Evolutionary conservation across 2,888 invertebrate species (phyloP).

Genomic region (Drosophila macrospina): DNA sequence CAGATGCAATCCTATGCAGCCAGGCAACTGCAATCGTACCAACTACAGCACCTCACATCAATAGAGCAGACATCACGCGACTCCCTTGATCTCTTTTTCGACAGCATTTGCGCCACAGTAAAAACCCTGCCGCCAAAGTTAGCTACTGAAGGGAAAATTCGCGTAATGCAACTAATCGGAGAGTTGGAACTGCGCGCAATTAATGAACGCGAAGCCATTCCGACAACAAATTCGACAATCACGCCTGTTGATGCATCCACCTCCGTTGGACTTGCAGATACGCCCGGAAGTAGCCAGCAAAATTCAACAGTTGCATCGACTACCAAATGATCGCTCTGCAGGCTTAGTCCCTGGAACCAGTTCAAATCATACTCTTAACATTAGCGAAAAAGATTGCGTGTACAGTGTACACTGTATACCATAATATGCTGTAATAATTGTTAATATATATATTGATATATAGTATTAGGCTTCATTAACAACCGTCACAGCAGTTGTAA

Average conservation of each 20-base stretch:
- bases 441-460: conserved; percentile 10
- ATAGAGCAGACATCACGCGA: conserved; percentile 52
- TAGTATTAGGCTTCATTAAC: conserved; percentile 42
- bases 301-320: conserved; percentile 75
- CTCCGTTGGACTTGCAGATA: conserved; percentile 30
- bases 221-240: neutral
- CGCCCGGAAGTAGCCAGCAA: conserved; percentile 66
- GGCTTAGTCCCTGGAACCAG: conserved; percentile 28
- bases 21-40: conserved; percentile 58
- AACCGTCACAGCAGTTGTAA: conserved; percentile 25
- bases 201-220: conserved; percentile 57
- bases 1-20: conserved; percentile 38
- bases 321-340: conserved; percentile 56
- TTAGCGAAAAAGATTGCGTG: conserved; percentile 13
- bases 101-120: conserved; percentile 75
- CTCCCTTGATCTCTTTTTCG: conserved; percentile 73
- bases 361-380: conserved; percentile 43
- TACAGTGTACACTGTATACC: conserved; percentile 6
- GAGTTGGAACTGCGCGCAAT: conserved; percentile 70
- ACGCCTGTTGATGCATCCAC: conserved; percentile 9
- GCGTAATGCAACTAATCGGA: conserved; percentile 74
- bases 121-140: conserved; percentile 69
- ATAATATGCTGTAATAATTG: conserved; percentile 18
- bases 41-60: conserved; percentile 46
- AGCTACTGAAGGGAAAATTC: conserved; percentile 75